These are phyloP conservation scores for Drosophila ercepeae DNA, from an alignment of 1,140 invertebrate genomes.

Conservation along the genomic window DNA sequence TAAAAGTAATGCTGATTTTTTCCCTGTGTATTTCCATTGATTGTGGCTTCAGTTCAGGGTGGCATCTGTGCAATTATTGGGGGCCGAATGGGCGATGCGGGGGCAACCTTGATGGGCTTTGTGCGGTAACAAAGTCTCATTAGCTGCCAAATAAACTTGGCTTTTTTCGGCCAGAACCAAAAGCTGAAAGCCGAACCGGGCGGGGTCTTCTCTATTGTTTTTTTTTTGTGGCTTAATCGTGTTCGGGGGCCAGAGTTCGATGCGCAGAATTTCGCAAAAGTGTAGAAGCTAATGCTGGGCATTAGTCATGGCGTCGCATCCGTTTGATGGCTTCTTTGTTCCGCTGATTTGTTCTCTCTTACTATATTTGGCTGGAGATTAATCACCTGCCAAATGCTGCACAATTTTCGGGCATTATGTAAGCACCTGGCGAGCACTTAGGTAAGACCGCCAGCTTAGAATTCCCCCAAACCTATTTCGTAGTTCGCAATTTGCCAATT, in stretches of 20 bases:
- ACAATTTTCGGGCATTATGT: constrained; percentile 56
- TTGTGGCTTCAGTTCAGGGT: constrained; percentile 19
- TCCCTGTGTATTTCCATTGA: constrained; percentile 8
- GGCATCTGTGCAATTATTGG: constrained; percentile 46
- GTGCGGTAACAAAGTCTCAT: constrained; percentile 48
- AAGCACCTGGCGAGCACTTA: constrained; percentile 27
- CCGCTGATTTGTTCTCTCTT: constrained; percentile 10
- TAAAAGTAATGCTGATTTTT: no score
- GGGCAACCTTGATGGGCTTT: constrained; percentile 31
- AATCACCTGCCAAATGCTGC: constrained; percentile 53
- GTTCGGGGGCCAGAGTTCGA: constrained; percentile 49
- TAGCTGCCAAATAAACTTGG: constrained; percentile 57
- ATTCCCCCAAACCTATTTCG: constrained; percentile 28
- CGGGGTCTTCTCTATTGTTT: constrained; percentile 47
- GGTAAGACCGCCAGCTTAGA: constrained; percentile 22
- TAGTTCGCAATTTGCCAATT: constrained; percentile 37
- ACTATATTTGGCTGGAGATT: constrained; percentile 38
- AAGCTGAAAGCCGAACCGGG: constrained; percentile 31
- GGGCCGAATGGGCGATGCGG: constrained; percentile 10
- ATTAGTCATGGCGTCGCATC: constrained; percentile 66
- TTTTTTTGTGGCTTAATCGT: not conserved
- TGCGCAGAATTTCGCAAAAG: constrained; percentile 65
- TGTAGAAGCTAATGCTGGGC: constrained; percentile 66
- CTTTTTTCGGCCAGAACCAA: constrained; percentile 37
- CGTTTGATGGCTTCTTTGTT: constrained; percentile 30